A percentile compares a stretch with the other conserved stretches of the same genome.
These are phyloP conservation scores for Girardia tigrina DNA, from an alignment of 2,888 invertebrate genomes.

Conservation along the genomic window DNA sequence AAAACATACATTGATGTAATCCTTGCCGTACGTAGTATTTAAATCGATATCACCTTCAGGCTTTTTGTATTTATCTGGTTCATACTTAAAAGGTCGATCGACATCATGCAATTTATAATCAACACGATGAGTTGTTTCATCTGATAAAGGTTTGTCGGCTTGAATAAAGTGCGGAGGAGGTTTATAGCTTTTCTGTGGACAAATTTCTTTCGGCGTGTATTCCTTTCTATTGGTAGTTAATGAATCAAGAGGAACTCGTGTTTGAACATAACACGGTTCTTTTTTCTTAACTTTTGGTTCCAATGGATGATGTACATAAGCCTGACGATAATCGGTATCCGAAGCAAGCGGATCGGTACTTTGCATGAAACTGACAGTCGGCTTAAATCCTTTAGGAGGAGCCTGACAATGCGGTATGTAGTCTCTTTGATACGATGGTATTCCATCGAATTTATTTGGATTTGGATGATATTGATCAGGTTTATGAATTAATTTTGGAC, in stretches of 20 bases:
- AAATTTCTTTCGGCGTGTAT: constrained; percentile 38
- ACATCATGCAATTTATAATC: constrained; percentile 41
- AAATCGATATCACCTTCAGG: constrained; percentile 33
- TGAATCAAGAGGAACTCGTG: constrained; percentile 34
- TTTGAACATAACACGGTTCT: not conserved
- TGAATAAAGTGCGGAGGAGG: constrained; percentile 40
- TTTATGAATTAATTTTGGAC: constrained; percentile 39
- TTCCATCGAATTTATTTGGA: constrained; percentile 44
- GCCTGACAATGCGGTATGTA: constrained; percentile 42
- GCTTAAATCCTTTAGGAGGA: constrained; percentile 43
- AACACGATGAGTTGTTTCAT: constrained; percentile 45
- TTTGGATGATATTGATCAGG: constrained; percentile 40
- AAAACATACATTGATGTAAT: constrained; percentile 27
- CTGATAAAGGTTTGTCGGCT: constrained; percentile 46
- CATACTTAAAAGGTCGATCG: constrained; percentile 33
- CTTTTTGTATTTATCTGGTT: constrained; percentile 32
- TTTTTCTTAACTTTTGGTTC: constrained; percentile 37
- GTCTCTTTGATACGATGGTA: constrained; percentile 46
- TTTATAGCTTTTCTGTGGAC: constrained; percentile 5
- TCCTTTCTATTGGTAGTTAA: constrained; percentile 38
- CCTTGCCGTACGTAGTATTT: constrained; percentile 31
- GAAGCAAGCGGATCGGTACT: constrained; percentile 46
- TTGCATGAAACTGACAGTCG: constrained; percentile 41
- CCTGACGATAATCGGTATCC: constrained; percentile 45
- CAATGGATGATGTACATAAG: constrained; percentile 45